Evolutionary conservation across 2,888 invertebrate species (phyloP), one percentile per base, ranked within the genome.

Genomic region (Portevinia maculata): DNA sequence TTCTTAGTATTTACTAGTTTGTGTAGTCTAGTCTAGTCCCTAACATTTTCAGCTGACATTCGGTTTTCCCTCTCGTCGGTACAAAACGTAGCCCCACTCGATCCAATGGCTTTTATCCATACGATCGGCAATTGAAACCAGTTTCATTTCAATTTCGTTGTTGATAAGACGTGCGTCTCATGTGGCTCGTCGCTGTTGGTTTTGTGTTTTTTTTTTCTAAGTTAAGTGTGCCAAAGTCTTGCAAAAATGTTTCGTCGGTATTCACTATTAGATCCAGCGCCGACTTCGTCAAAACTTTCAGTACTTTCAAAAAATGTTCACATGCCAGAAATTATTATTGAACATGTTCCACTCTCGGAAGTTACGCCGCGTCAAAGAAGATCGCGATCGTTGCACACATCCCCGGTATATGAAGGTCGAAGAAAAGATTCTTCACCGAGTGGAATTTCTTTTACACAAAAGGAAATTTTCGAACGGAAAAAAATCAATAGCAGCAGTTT

Each of bases 211-310:
- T 67, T 46, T 52, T 6, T 15, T 44, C 67, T 19, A 53, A 44
- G 1, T 34, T n/a, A 9, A 19, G 5, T 3, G 24, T 28, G 52
- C 9, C 6, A 53, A 65, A 11, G 8, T 30, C 21, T 50, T 50
- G 34, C n/a, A 57, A 70, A 81, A 79, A 89, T 89, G 89, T 89
- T 89, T 86, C 90, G 90, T 64, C 90, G 91, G 39, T 89, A 89
- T 86, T 91, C 91, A 41, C 86, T 89, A 28, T 87, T 90, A 64
- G 90, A 91, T 86, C 85, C 90, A 57, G 86, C 89, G 48, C 84
- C 84, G 39, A 84, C 85, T 8, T 64, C 88, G 4, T 86, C 87
- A 46, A 89, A 87, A 67, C 73, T 89, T 24, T 88, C 90, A 13
- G 86, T 89, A 30, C 81, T 88, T 74, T 86, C 89, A 34, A 85